A percentile compares a stretch with the other conserved stretches of the same genome.
phyloP scores from a whole-genome alignment of 2,797 vertebrate species.

The Spinus olivaceus region DNA sequence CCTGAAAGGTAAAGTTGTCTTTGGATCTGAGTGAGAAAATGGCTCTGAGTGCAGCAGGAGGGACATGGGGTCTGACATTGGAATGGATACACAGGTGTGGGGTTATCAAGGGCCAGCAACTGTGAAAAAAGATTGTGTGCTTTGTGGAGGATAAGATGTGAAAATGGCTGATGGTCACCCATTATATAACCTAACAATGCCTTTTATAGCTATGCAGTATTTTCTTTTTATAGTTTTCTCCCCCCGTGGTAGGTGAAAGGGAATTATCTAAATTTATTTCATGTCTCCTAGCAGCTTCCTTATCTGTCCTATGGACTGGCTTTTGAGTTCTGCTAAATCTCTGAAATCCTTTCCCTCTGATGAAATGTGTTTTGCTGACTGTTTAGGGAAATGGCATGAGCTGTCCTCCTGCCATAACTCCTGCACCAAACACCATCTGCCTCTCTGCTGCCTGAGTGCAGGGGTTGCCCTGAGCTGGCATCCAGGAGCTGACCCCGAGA shows the following conservation, averaged over 20 bases:
- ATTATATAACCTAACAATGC: neutral
- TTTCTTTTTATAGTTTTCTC: neutral
- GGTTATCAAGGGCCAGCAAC: neutral
- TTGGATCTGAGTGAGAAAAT: neutral
- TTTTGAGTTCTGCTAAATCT: conserved; percentile 10
- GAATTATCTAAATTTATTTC: conserved; percentile 26
- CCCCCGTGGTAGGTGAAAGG: neutral
- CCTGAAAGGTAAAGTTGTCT: neutral
- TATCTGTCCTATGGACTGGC: neutral
- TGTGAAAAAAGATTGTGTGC: neutral
- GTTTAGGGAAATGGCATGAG: neutral
- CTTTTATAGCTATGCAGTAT: neutral
- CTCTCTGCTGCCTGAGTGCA: neutral
- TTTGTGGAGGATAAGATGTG: neutral
- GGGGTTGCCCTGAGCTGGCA: neutral
- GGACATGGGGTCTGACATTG: neutral
- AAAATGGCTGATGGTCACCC: neutral
- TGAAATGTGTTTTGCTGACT: neutral
- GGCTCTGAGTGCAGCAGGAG: neutral
- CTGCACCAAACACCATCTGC: neutral
- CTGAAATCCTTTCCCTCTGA: neutral
- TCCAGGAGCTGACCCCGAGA: neutral
- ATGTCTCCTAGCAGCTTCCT: neutral
- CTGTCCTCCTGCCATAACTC: neutral
- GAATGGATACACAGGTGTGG: neutral